Base-by-base conservation (phyloP, 2,797 vertebrate species). In the Cuniculus paca region DNA sequence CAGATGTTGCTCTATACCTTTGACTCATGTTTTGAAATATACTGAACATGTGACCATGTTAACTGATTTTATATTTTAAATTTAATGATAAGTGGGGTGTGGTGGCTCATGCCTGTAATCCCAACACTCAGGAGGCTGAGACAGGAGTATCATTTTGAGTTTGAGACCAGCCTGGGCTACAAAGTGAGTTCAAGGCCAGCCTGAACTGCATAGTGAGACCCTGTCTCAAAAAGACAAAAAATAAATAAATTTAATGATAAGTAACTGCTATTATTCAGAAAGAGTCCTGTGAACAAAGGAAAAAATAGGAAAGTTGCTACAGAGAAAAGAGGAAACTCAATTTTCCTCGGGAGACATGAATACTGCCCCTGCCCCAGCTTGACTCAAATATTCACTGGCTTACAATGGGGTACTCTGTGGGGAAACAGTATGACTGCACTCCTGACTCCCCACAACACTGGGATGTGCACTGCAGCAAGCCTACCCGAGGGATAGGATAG, bases 401-500 rank as follows among this genome's bases (percentile, higher is more conserved):
- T 4, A 56, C 16, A 28, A 54, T 0, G 4, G 74, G 50, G 8
- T 9, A 11, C 5, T 72, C 36, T 19, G 4, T 0, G 0, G 56
- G 16, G n/a, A 17, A 3, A 16, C 31, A 74, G 5, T 0, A 6
- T 5, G 11, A 17, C 16, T 17, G 14, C 6, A 31, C n/a, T 36
- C 17, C 68, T 4, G 2, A 34, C 63, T 42, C 26, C 19, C 5
- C 1, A 1, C 34, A 19, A 36, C 24, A 36, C 12, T 68, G 58
- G 22, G 2, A 2, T 5, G 26, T 4, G 3, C 4, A 6, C 39
- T 26, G 7, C 4, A 17, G 22, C 11, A 45, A 1, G 14, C 4
- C 52, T 90, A 12, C 1, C 34, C 79, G 1, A 79, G 56, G 31
- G 58, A 60, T 39, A 68, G 74, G 14, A 52, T 39, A 84, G 45